Percentiles rank a stretch among this genome's conserved stretches.
Conservation (phyloP, 2,113 vertebrate genomes). For the Syrrhaptes paradoxus region DNA sequence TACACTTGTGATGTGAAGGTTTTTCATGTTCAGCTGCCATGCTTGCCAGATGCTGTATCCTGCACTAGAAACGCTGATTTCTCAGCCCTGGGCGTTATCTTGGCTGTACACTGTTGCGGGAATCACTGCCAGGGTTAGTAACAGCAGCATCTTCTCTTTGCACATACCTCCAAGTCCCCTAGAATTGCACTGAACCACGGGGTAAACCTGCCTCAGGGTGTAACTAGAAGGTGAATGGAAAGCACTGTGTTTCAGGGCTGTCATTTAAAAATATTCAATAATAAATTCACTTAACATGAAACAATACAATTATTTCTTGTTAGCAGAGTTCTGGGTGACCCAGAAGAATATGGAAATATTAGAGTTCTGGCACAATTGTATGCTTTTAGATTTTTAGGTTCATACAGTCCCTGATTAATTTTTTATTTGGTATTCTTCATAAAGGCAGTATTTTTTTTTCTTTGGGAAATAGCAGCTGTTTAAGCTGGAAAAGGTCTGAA, state of each 20-base stretch:
- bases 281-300: neutral
- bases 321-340: slow-evolving; percentile 65
- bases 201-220: neutral
- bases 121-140: neutral
- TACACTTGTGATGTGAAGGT: neutral
- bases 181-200: neutral
- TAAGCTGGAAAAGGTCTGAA: slow-evolving; percentile 77
- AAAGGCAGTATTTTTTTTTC: neutral
- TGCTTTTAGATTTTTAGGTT: neutral
- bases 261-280: neutral
- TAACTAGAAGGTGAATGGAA: neutral
- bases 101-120: neutral
- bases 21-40: neutral
- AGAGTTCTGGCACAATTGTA: slow-evolving; percentile 73
- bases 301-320: neutral
- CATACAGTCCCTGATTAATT: neutral
- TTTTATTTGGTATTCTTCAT: neutral
- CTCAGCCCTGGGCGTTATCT: neutral
- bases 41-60: neutral
- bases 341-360: slow-evolving; percentile 63
- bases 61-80: neutral
- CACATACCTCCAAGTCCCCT: neutral
- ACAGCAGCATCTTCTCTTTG: neutral
- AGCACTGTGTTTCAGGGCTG: neutral
- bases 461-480: slow-evolving; percentile 65